Evolutionary conservation across 2,888 invertebrate genomes (phyloP).

Genomic region (Metellina segmentata): DNA sequence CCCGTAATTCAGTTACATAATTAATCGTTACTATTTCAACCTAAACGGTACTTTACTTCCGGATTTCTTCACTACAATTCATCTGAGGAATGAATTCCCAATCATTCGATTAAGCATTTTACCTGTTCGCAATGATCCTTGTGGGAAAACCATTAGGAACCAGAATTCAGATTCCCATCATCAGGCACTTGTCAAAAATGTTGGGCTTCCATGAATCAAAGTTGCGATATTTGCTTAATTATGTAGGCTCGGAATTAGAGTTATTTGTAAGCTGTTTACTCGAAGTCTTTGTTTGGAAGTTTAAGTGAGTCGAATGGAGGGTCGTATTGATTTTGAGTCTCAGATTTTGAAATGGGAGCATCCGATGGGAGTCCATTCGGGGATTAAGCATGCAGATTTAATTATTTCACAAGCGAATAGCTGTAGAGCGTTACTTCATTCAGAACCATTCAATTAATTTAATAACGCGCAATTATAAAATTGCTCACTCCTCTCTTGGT

Average conservation of each 20-base stretch:
- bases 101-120: constrained; percentile 25
- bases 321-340: constrained; percentile 9
- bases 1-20: constrained; percentile 15
- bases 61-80: background rate
- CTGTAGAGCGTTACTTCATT: constrained; percentile 18
- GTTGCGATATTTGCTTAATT: constrained; percentile 41
- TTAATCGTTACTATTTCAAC: constrained; percentile 31
- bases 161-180: constrained; percentile 25
- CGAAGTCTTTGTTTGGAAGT: constrained; percentile 35
- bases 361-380: constrained; percentile 9
- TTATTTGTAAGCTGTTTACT: constrained; percentile 39
- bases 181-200: constrained; percentile 11
- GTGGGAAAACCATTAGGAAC: constrained; percentile 16
- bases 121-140: constrained; percentile 33
- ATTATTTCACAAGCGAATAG: constrained; percentile 22
- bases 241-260: background rate
- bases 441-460: too few species aligned
- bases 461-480: too few species aligned
- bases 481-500: too few species aligned
- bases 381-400: background rate
- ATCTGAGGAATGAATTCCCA: constrained; percentile 1
- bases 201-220: constrained; percentile 27
- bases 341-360: constrained; percentile 15
- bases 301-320: background rate
- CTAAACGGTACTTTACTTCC: background rate